Evolutionary conservation across 2,113 vertebrate genomes (phyloP), one percentile per base, ranked within the genome.

Genomic region (Mastomys coucha): DNA sequence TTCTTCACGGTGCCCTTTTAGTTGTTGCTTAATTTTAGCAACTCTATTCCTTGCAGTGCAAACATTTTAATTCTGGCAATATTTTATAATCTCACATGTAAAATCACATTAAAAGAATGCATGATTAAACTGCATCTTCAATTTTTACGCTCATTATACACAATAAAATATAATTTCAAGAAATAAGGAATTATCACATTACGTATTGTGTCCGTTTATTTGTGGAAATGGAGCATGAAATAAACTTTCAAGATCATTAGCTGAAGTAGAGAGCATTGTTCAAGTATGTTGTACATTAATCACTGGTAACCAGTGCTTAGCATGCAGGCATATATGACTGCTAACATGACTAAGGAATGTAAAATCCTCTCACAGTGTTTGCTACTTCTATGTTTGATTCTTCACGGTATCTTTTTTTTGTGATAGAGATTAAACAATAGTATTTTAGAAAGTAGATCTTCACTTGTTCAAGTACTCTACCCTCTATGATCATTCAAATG

Each of bases 171-270:
- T 7, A 72, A 67, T 96, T 13, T 42, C 42, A 77, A 96, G 51
- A 89, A 75, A 98, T 86, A 93, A 95, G 94, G 53, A 95, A 97
- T 97, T 97, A 97, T 96, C 97, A 95, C 94, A 28, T 98, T 97
- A 96, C 97, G 67, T 78, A 97, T 94, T 98, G 96, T 77, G 97
- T 94, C 65, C 93, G 70, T 98, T 98, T 97, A 97, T 97, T 24
- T 77, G 80, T 93, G 96, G 97, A 98, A 98, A 98, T 97, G 96
- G 91, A 98, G 97, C 98, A 97, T 97, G 97, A 98, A 98, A 98
- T 97, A 97, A 98, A 98, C 97, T 97, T 95, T 98, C 96, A 20
- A 90, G 94, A 96, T 98, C 97, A 96, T 98, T 96, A 98, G 96
- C 94, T 96, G 95, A 60, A 70, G 87, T 49, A 12, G 36, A 97